Base-by-base conservation (phyloP, 1,140 invertebrate genomes). In the Cepaea nemoralis region DNA sequence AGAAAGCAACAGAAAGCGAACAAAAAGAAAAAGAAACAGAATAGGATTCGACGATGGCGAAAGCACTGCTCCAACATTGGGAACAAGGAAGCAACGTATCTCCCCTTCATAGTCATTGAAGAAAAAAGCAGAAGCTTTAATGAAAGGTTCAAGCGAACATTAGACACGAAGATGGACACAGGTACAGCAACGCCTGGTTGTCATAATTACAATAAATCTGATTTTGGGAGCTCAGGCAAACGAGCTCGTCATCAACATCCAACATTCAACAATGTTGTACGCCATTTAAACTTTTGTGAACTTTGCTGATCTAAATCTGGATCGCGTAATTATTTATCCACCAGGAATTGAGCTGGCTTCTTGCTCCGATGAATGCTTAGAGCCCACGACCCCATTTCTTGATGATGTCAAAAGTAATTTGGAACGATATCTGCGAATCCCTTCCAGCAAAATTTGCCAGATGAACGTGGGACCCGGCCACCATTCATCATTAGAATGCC, bases 21-120 rank as follows among this genome's bases (percentile, higher is more conserved):
- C 31, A 79, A 79, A 40, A 48, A 42, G 31, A 69, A 67, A 40
- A 75, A 75, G 48, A 69, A 79, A 48, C 27, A 77, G 14, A 77
- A 77, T 22, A 63, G 50, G 66, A n/a, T 24, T n/a, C 35, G 48
- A 37, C 35, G 48, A 63, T 37, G 5, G 42, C 48, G 33, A n/a
- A 77, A 63, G 33, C 45, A 77, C 24, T 63, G 55, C 27, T 24
- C 27, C 35, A 59, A 40, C 31, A 19, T 63, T 27, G 45, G 14
- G 19, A 55, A 42, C 19, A 10, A n/a, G 5, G 24, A 63, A 5
- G n/a, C 22, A 16, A 77, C 37, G 40, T n/a, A 10, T 5, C 22
- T 77, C 6, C 48, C 55, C 1, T 63, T 77, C 16, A 77, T 77
- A n/a, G 35, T 63, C 3, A 33, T 77, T 16, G 55, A 63, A 66